Conservation (phyloP, 1,140 invertebrate species). For the Camponotus floridanus region DNA sequence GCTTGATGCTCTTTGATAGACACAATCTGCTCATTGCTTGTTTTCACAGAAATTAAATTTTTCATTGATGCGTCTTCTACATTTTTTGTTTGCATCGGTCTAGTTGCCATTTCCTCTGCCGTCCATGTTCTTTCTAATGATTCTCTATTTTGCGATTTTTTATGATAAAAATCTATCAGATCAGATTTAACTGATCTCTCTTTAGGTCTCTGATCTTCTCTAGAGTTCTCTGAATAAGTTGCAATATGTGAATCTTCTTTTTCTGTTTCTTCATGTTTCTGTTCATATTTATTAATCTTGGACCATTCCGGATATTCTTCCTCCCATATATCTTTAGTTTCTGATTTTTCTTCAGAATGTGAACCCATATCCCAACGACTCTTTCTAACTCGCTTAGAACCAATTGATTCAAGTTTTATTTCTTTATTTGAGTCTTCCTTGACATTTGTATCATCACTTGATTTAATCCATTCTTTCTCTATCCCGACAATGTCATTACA, state of each 20-base stretch:
- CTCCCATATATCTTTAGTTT: conserved; percentile 82
- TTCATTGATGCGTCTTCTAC: conserved; percentile 3
- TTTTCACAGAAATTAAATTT: conserved; percentile 30
- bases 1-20: conserved; percentile 24
- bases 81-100: conserved; percentile 2
- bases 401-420: conserved; percentile 37
- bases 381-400: conserved; percentile 70
- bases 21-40: conserved; percentile 1
- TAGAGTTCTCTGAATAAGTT: conserved; percentile 45
- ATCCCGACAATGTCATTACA: neutral
- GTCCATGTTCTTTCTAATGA: conserved; percentile 75
- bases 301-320: conserved; percentile 81
- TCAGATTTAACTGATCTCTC: conserved; percentile 16
- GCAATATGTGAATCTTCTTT: neutral
- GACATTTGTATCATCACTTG: neutral
- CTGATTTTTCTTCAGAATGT: conserved; percentile 76
- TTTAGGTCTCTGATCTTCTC: too few relatives aligned
- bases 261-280: conserved; percentile 46
- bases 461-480: conserved; percentile 27
- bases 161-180: conserved; percentile 73
- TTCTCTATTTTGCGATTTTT: conserved; percentile 72
- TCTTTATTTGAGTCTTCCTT: conserved; percentile 12
- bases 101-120: conserved; percentile 62
- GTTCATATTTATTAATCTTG: conserved; percentile 66
- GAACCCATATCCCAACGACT: conserved; percentile 81